Conservation (phyloP, 30 jellyfish, hydroid and myxozoan genomes). For the Morbakka virulenta region DNA sequence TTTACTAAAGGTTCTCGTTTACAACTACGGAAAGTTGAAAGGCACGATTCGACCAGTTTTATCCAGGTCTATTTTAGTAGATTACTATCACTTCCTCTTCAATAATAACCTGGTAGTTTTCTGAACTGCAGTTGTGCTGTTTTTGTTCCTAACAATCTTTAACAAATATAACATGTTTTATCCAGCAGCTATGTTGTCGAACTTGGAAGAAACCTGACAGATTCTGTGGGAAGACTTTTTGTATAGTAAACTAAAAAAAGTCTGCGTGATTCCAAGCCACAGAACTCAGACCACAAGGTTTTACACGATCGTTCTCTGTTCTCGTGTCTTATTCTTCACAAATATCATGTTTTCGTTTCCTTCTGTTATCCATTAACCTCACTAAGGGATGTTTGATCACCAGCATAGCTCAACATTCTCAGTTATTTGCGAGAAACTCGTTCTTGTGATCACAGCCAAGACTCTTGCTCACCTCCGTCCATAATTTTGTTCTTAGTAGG, state of each 20-base stretch:
- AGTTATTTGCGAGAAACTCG: background rate
- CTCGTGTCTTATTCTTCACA: background rate
- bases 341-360: background rate
- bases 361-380: background rate
- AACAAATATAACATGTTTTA: background rate
- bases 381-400: background rate
- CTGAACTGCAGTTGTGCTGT: too few relatives aligned
- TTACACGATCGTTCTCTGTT: slow-evolving; percentile 29
- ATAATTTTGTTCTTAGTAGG: slow-evolving; percentile 71
- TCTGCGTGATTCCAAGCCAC: slow-evolving; percentile 81
- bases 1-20: background rate
- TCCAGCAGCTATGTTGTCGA: background rate
- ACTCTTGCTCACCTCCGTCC: slow-evolving; percentile 60
- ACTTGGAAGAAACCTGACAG: background rate
- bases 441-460: background rate
- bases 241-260: slow-evolving; percentile 45
- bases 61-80: too few relatives aligned
- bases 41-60: too few relatives aligned
- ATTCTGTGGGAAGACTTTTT: slow-evolving; percentile 60
- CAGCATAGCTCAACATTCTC: background rate
- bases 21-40: slow-evolving; percentile 28
- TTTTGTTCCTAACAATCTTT: too few relatives aligned
- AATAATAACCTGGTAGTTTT: background rate
- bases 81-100: too few relatives aligned
- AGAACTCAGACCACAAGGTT: slow-evolving; percentile 45